Conservation (phyloP, 2,113 vertebrate genomes). For the Abramis brama region DNA sequence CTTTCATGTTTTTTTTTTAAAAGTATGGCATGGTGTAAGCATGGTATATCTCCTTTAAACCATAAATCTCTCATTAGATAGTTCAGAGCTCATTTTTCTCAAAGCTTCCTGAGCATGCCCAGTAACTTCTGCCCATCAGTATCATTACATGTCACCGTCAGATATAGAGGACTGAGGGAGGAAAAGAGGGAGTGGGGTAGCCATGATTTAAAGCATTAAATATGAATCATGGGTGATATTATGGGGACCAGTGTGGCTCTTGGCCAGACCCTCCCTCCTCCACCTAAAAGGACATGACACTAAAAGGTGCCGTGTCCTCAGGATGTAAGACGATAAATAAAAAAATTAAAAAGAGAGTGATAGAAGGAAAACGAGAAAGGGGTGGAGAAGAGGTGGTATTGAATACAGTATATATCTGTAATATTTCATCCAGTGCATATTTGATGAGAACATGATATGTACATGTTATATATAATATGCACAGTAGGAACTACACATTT, state of each 20-base stretch:
- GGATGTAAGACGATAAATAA: slow-evolving; percentile 42
- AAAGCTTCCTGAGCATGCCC: background rate
- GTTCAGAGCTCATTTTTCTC: background rate
- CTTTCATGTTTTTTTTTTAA: too few relatives aligned
- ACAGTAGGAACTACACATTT: background rate
- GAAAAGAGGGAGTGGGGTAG: slow-evolving; percentile 20
- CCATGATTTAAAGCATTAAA: slow-evolving; percentile 57
- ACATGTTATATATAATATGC: background rate
- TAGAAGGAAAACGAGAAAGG: background rate
- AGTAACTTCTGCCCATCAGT: slow-evolving; percentile 7
- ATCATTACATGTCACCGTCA: slow-evolving; percentile 11
- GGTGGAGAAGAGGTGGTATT: background rate
- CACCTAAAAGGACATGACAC: slow-evolving; percentile 51
- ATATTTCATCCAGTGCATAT: background rate
- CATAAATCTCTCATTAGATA: background rate
- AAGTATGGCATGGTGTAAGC: background rate
- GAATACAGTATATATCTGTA: too few relatives aligned
- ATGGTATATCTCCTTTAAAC: background rate
- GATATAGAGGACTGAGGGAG: slow-evolving; percentile 1
- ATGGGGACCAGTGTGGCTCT: background rate
- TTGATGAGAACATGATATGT: background rate
- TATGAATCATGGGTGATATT: slow-evolving; percentile 55
- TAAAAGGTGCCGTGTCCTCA: slow-evolving; percentile 47
- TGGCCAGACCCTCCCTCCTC: slow-evolving; percentile 5
- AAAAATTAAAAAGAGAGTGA: slow-evolving; percentile 20